These are phyloP conservation scores for Trypoxylus dichotomus DNA, from an alignment of 1,140 invertebrate species.

Conservation along the genomic window DNA sequence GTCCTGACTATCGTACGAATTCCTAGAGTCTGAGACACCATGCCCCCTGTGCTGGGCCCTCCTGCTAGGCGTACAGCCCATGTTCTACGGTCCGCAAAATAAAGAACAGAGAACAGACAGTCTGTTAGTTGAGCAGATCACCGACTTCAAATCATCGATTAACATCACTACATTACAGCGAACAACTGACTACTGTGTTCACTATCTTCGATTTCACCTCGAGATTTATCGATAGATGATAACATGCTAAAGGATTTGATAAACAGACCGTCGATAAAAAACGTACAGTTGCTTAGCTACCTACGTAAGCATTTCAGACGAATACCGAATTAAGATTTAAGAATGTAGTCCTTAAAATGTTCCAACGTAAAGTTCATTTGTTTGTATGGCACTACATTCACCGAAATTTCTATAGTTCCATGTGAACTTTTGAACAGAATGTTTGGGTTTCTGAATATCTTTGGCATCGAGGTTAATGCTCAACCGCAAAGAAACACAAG, in stretches of 20 bases:
- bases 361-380: too few species aligned
- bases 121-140: neutral
- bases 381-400: too few species aligned
- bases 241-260: neutral
- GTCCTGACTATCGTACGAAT: neutral
- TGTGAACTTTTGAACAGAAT: too few species aligned
- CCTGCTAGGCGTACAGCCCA: constrained; percentile 5
- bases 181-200: constrained; percentile 18
- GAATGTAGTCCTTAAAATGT: too few species aligned
- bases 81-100: neutral
- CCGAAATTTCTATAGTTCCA: too few species aligned
- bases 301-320: neutral
- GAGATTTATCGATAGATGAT: constrained; percentile 6
- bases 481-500: too few species aligned
- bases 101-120: neutral
- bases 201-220: constrained; percentile 18
- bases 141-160: neutral
- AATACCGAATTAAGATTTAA: too few species aligned
- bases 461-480: too few species aligned
- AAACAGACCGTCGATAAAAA: neutral
- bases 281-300: neutral
- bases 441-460: too few species aligned
- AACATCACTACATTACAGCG: neutral
- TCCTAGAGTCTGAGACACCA: neutral
- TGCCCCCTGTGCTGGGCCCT: neutral